phyloP scores from a whole-genome alignment of 2,113 vertebrate genomes.

The Chrysemys picta region DNA sequence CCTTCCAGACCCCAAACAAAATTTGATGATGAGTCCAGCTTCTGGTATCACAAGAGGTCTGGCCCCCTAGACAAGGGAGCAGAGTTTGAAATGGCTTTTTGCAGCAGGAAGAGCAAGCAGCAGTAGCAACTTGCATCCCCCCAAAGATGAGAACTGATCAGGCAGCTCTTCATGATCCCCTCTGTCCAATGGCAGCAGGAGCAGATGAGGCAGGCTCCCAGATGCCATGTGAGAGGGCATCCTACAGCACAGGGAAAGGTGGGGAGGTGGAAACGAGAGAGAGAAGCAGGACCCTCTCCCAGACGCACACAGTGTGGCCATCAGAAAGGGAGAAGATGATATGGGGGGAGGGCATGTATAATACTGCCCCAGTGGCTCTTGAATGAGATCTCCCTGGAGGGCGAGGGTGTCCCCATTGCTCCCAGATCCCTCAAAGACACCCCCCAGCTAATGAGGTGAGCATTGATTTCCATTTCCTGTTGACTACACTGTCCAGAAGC shows the following conservation, averaged over 20 bases:
- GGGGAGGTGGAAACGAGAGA: not conserved
- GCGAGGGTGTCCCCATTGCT: not conserved
- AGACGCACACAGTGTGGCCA: not conserved
- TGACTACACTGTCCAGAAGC: not conserved
- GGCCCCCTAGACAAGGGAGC: too few species aligned
- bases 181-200: not conserved
- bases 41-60: too few species aligned
- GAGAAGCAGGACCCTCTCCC: not conserved
- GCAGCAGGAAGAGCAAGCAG: not conserved
- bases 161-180: too few species aligned
- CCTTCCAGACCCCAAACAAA: too few species aligned
- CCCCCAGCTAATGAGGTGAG: not conserved
- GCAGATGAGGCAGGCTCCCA: not conserved
- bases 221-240: not conserved
- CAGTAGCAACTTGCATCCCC: not conserved
- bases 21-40: too few species aligned
- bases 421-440: not conserved
- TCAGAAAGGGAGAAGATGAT: not conserved
- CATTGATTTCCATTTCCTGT: not conserved
- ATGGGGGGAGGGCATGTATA: not conserved
- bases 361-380: not conserved
- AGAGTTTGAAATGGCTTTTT: not conserved
- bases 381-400: not conserved
- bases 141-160: not conserved
- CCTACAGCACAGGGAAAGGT: not conserved